These are phyloP conservation scores for Coranthus polyacanthus DNA, from an alignment of 2,797 vertebrate genomes.

Conservation along the genomic window DNA sequence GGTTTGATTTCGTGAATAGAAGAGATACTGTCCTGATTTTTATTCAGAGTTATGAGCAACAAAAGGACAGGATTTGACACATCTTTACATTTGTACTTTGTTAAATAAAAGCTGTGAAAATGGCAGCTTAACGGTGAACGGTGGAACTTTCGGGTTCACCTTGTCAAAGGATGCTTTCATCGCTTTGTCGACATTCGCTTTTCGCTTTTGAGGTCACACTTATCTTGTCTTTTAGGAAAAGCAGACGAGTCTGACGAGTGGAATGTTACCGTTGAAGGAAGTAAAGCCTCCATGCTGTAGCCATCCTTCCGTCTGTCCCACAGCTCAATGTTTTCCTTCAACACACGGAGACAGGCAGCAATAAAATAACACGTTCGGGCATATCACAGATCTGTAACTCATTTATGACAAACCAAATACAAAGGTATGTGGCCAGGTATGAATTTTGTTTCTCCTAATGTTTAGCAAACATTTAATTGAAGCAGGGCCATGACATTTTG, in stretches of 20 bases:
- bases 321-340: slow-evolving; percentile 59
- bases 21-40: too few species aligned
- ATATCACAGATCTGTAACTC: not conserved
- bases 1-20: not conserved
- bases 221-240: slow-evolving; percentile 21
- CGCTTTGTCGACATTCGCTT: too few species aligned
- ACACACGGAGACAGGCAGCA: slow-evolving; percentile 25
- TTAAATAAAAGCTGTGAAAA: too few species aligned
- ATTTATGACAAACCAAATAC: not conserved
- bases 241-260: not conserved
- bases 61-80: too few species aligned
- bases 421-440: not conserved
- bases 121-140: too few species aligned
- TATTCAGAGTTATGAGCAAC: too few species aligned
- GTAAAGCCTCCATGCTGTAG: slow-evolving; percentile 29
- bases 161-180: too few species aligned
- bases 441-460: too few species aligned
- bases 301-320: not conserved
- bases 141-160: too few species aligned
- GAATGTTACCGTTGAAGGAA: slow-evolving; percentile 55
- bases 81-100: too few species aligned
- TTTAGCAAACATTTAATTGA: too few species aligned
- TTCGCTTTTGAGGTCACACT: not conserved
- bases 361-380: not conserved
- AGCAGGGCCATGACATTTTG: too few species aligned